Conservation (phyloP, 2,797 vertebrate species). For the Lacerta viridis region DNA sequence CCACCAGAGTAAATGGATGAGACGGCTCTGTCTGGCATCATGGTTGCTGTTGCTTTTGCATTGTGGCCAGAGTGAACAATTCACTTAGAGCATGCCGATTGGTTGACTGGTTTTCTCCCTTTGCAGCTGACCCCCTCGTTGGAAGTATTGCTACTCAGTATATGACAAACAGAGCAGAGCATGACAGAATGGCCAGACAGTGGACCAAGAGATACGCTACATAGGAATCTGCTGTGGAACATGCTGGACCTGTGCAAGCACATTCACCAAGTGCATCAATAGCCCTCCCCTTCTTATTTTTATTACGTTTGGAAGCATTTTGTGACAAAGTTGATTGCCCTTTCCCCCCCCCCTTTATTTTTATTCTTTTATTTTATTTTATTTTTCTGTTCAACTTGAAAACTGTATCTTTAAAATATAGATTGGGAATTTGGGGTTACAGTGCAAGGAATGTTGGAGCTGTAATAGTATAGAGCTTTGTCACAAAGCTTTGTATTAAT, state of each 20-base stretch:
- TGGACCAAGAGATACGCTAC: conserved; percentile 89
- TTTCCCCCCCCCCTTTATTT: conserved; percentile 80
- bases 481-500: conserved; percentile 90
- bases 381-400: conserved; percentile 93
- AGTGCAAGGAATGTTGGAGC: conserved; percentile 94
- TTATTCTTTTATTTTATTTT: conserved; percentile 82
- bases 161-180: conserved; percentile 89
- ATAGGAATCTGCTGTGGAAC: conserved; percentile 79
- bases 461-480: conserved; percentile 92
- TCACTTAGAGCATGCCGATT: background rate
- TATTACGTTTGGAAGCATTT: conserved; percentile 88
- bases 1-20: too few species aligned
- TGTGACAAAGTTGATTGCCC: conserved; percentile 86
- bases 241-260: conserved; percentile 92
- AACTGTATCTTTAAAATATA: conserved; percentile 91
- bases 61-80: background rate
- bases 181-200: conserved; percentile 88
- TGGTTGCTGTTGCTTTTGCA: background rate
- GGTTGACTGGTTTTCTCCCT: conserved; percentile 71
- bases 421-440: conserved; percentile 92
- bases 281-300: conserved; percentile 82
- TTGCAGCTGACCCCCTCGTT: conserved; percentile 87
- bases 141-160: conserved; percentile 89
- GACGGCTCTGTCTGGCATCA: too few species aligned
- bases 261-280: conserved; percentile 97